Base-by-base conservation (phyloP, 2,888 invertebrate genomes). In the Caenorhabditis macrosperma region DNA sequence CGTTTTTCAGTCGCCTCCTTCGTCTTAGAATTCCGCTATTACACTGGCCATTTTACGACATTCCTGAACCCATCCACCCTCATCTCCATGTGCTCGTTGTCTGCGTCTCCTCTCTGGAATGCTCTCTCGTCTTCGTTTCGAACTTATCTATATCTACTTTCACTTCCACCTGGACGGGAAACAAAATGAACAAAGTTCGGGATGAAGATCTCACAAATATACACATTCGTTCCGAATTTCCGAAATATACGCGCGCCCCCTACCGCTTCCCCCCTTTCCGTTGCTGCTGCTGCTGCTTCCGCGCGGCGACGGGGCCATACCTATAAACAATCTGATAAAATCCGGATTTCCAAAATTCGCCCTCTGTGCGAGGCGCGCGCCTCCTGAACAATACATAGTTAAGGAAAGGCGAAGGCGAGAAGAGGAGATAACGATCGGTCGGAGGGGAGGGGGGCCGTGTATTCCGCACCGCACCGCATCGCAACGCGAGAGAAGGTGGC, bases 241-340 rank as follows among this genome's bases (percentile, higher is more conserved):
- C 48, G 69, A 69, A 69, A 69, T 69, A 52, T 52, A 69, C 59
- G 50, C 57, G 28, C 26, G n/a, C 55, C n/a, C n/a, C n/a, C n/a
- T n/a, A n/a, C n/a, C 33, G 17, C 41, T 38, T 17, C 30, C 15
- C 68, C n/a, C n/a, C n/a, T n/a, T 57, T 48, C 68, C 48, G 57
- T 22, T 30, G 41, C 12, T n/a, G n/a, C 35, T 12, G 38, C 46
- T 41, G 17, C 28, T 22, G 41, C 41, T 59, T 59, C 41, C 30
- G 48, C 26, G 48, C 30, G 35, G n/a, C 24, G 38, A 35, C 35
- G 48, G n/a, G n/a, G n/a, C n/a, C 60, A 69, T 55, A 76, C 68
- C 76, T 76, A 76, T 76, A 76, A 75, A 76, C 76, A 76, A 76
- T 76, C 76, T 77, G 77, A 77, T 77, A 69, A 77, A 69, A 77